Evolutionary conservation across 2,888 invertebrate genomes (phyloP).

Genomic region (Therioaphis trifolii): DNA sequence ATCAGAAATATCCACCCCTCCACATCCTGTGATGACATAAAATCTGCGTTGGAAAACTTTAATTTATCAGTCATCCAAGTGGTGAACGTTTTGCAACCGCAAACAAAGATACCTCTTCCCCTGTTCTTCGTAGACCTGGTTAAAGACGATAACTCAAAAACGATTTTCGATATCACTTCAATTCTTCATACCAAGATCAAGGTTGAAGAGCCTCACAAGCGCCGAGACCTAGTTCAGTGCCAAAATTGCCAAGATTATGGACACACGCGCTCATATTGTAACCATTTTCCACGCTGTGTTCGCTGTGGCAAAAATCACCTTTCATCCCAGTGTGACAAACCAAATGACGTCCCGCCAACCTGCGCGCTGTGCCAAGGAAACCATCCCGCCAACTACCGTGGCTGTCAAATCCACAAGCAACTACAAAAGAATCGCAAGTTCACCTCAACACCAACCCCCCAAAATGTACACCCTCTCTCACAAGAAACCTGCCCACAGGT

Average conservation of each 20-base stretch:
- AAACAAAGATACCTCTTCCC: background rate
- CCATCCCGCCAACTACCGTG: background rate
- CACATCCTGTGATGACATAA: background rate
- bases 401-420: background rate
- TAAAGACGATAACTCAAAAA: no score
- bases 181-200: no score
- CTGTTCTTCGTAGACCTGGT: no score
- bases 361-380: background rate
- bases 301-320: background rate
- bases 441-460: background rate
- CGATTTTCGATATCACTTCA: no score
- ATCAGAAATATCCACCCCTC: background rate
- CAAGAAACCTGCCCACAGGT: background rate
- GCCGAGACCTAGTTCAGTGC: no score
- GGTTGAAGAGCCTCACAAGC: no score
- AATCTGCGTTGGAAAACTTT: background rate
- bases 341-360: background rate
- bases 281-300: background rate
- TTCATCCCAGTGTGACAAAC: background rate
- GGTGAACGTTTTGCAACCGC: background rate
- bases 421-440: background rate
- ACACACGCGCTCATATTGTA: background rate
- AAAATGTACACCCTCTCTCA: background rate
- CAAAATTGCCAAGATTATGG: no score
- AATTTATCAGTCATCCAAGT: background rate